Evolutionary conservation across 2,797 vertebrate species (phyloP), one percentile per base, ranked within the genome.

Genomic region (Sebastolobus altivelis): DNA sequence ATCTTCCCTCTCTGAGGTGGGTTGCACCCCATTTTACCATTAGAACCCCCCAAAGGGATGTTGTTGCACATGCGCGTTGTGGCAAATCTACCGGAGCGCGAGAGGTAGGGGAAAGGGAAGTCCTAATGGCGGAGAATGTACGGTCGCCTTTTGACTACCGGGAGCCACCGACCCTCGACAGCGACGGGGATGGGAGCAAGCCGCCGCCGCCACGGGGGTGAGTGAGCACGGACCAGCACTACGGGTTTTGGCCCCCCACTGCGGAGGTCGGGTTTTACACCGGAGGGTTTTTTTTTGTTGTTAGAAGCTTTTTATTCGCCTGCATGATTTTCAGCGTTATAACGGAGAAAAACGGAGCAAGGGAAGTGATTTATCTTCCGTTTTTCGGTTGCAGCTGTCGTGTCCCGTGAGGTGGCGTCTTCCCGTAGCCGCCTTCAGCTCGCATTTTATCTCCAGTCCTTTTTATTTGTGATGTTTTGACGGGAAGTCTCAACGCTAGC

Each of bases 121-220:
- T 91, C 89, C 92, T 96, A 96, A 96, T 96, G 96, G 96, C 96
- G 96, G 96, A 96, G 94, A 96, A 93, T 90, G 95, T 96, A 77
- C 95, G 96, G 82, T 96, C 96, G 92, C 96, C 95, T 88, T 96
- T 96, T 79, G 96, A 96, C 92, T 96, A 96, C 95, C 95, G 96
- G 92, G 96, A 96, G 85, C 96, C 96, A 49, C 96, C 96, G 92
- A 96, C 96, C 88, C 95, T 96, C 91, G 96, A 96, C 93, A 96
- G 96, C 91, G 96, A 96, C 92, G 96, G 96, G 58, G 96, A 96
- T 90, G 96, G 96, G 72, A 94, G 95, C 89, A 96, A 96, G 35
- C 96, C 96, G 76, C 95, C 94, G 60, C 95, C 94, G 72, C 93
- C 94, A 4, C 89, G 95, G 69, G 95, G 96, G 96, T 96, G 84